Evolutionary conservation across 2,888 invertebrate genomes (phyloP), one percentile per base, ranked within the genome.

Genomic region (Chirona hameri): DNA sequence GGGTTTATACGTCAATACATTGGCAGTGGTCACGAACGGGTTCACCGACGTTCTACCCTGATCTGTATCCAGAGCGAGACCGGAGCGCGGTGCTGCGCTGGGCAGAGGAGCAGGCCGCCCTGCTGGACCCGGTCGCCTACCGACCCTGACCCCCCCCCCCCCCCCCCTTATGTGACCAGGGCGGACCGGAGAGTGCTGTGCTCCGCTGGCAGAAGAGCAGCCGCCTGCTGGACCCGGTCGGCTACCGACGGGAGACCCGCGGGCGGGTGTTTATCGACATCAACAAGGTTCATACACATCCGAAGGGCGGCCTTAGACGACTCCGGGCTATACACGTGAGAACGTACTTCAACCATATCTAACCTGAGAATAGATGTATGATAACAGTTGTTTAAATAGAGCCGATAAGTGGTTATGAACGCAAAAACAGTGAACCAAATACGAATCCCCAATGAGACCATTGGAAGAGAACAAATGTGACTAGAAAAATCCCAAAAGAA

Each of bases 311-410:
- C 88, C 85, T 87, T 90, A 46, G 86, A 87, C 0, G 93, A 93
- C 86, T 88, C 90, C 0, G 90, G 90, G 84, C 87, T 91, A 80
- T 93, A 92, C 87, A 92, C 91, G 92, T 91, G 86, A 84, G 39
- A 15, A 24, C 52, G 12, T 52, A 18, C 39, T 39, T 39, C 39
- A 39, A 39, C 7, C 4, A 39, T 39, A 39, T 39, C 7, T 39
- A 39, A 39, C 39, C 39, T 39, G 39, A 39, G 39, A 39, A 39
- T 39, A 39, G 7, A 39, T 39, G 39, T 39, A 39, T 39, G 39
- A 39, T 39, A 39, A 39, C n/a, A 39, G 39, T 39, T 39, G 4
- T 39, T 39, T 7, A 39, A 7, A 39, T 39, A 52, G 72, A 24
- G 48, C 27, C 31, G 60, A 46, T 72, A 65, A 46, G 83, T 69